Evolutionary conservation across 1,140 invertebrate genomes (phyloP).

Genomic region (Trachymyrmex septentrionalis): DNA sequence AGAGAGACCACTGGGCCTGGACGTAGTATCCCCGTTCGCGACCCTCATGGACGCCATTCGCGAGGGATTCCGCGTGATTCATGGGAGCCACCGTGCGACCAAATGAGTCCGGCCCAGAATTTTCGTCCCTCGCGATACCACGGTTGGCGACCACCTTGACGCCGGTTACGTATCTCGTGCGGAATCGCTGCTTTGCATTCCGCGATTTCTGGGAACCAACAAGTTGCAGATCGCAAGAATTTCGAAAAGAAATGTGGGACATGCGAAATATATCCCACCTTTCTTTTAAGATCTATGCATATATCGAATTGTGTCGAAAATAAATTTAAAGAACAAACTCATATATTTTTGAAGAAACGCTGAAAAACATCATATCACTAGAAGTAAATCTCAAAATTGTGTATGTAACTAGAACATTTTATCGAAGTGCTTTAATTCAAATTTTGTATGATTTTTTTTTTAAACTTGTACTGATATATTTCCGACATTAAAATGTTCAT

Average conservation of each 20-base stretch:
- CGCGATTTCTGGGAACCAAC: conserved; percentile 48
- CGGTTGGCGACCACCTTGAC: conserved; percentile 68
- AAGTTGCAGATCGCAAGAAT: not conserved
- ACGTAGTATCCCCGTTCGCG: conserved; percentile 38
- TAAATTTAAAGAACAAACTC: not conserved
- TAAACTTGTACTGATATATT: not conserved
- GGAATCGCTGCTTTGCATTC: conserved; percentile 67
- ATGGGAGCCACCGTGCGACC: conserved; percentile 63
- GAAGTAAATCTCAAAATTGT: not conserved
- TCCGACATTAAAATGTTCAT: not conserved
- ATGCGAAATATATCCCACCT: not conserved
- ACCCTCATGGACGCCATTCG: conserved; percentile 41
- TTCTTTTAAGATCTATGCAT: not conserved
- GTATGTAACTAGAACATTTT: not conserved
- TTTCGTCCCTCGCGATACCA: conserved; percentile 69
- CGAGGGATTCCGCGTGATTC: conserved; percentile 67
- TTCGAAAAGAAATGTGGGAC: not conserved
- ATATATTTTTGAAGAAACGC: not conserved
- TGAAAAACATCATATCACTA: not conserved
- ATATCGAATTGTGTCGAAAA: not conserved
- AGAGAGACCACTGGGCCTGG: conserved; percentile 23
- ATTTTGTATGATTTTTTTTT: not conserved
- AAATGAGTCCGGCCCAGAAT: conserved; percentile 69
- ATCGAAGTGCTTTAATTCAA: not conserved
- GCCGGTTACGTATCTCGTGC: conserved; percentile 63